phyloP scores from a whole-genome alignment of 2,797 vertebrate genomes.

The Hyperoplus immaculatus region DNA sequence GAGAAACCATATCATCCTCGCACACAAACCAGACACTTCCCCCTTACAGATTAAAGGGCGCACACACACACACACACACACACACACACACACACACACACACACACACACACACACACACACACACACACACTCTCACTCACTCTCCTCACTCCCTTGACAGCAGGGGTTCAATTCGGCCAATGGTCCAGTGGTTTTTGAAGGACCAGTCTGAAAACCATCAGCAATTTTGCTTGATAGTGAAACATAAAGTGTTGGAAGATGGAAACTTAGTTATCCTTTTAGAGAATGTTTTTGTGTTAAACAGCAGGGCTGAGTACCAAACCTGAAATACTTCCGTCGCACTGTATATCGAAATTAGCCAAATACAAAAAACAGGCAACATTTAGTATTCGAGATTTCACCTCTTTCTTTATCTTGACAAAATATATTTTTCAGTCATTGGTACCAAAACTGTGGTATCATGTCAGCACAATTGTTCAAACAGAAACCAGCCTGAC shows the following conservation, averaged over 20 bases:
- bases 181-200: constrained; percentile 55
- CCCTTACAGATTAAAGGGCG: constrained; percentile 40
- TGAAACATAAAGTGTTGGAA: constrained; percentile 2
- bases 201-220: constrained; percentile 43
- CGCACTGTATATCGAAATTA: background rate
- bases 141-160: constrained; percentile 34
- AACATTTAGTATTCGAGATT: background rate
- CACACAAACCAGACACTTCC: constrained; percentile 51
- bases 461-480: background rate
- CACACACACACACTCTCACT: constrained; percentile 18
- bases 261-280: constrained; percentile 5
- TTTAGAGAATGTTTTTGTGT: constrained; percentile 9
- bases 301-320: background rate
- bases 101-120: constrained; percentile 31
- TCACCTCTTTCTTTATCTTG: background rate
- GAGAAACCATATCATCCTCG: constrained; percentile 63
- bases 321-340: background rate
- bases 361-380: background rate
- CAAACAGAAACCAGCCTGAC: background rate
- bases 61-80: constrained; percentile 27
- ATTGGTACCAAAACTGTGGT: background rate
- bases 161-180: constrained; percentile 54
- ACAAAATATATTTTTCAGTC: background rate
- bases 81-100: constrained; percentile 27
- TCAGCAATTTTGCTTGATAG: background rate